phyloP scores from a whole-genome alignment of 2,797 vertebrate genomes.

The Sebastes flavidus region DNA sequence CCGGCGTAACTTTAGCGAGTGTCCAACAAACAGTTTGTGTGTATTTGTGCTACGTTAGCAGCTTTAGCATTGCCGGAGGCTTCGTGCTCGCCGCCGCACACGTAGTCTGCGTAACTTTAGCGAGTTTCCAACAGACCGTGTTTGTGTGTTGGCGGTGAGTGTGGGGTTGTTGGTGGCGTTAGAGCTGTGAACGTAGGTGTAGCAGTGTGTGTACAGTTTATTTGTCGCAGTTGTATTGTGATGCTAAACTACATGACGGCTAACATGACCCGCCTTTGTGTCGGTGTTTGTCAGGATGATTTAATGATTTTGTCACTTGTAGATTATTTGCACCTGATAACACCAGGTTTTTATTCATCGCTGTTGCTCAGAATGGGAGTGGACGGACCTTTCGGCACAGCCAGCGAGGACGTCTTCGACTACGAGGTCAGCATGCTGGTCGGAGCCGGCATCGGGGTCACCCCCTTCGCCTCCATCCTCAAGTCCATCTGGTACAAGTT shows the following conservation, averaged over 20 bases:
- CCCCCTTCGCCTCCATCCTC: conserved; percentile 93
- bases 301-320: not conserved
- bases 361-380: conserved; percentile 84
- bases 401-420: conserved; percentile 92
- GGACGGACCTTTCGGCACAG: conserved; percentile 93
- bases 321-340: not conserved
- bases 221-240: not conserved
- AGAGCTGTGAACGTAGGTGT: too few species aligned
- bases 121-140: too few species aligned
- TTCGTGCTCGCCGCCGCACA: too few species aligned
- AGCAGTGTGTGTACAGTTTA: too few species aligned
- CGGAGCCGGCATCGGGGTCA: conserved; percentile 91
- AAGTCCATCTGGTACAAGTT: conserved; percentile 98
- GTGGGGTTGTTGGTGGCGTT: too few species aligned
- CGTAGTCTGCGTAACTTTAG: too few species aligned
- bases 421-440: conserved; percentile 94
- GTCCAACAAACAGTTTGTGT: too few species aligned
- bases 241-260: not conserved
- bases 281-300: not conserved
- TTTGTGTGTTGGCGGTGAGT: too few species aligned
- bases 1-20: too few species aligned
- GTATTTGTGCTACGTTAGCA: too few species aligned
- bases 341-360: not conserved
- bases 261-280: not conserved
- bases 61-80: too few species aligned